Conservation (phyloP, 2,888 invertebrate species). For the Diogma glabrata region DNA sequence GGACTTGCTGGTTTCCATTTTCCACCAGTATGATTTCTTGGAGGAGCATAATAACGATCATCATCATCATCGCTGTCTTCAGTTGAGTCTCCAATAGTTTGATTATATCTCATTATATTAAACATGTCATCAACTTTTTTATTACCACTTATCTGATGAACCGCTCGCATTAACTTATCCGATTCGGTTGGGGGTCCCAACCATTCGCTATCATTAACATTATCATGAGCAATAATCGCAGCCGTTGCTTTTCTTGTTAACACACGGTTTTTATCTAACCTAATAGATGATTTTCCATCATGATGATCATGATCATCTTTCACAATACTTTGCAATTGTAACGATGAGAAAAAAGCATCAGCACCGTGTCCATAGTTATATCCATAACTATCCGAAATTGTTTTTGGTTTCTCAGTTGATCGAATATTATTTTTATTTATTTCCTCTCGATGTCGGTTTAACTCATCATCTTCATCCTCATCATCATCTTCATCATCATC, state of each 20-base stretch:
- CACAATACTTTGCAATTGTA: slow-evolving; percentile 67
- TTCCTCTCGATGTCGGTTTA: slow-evolving; percentile 10
- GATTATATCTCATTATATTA: slow-evolving; percentile 26
- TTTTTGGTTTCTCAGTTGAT: slow-evolving; percentile 31
- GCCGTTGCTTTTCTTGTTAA: slow-evolving; percentile 37
- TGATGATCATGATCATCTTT: slow-evolving; percentile 26
- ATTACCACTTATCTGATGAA: slow-evolving; percentile 48
- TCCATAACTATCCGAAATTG: slow-evolving; percentile 34
- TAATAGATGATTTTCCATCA: slow-evolving; percentile 19
- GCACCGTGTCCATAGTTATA: slow-evolving; percentile 55
- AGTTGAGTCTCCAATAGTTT: slow-evolving; percentile 25
- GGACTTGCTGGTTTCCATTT: slow-evolving; percentile 60
- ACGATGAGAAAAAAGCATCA: slow-evolving; percentile 75
- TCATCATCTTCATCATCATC: slow-evolving; percentile 4
- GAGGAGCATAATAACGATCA: slow-evolving; percentile 31
- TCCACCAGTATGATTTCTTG: slow-evolving; percentile 47
- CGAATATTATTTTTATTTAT: slow-evolving; percentile 13
- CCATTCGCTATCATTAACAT: slow-evolving; percentile 30
- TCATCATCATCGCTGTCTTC: slow-evolving; percentile 33
- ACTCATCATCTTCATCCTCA: slow-evolving; percentile 16
- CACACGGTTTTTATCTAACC: slow-evolving; percentile 20
- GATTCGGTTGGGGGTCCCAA: slow-evolving; percentile 27
- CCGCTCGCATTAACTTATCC: slow-evolving; percentile 49
- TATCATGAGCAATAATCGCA: slow-evolving; percentile 31
- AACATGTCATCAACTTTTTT: slow-evolving; percentile 40